A percentile compares a stretch with the other conserved stretches of the same genome.
Evolutionary conservation across 2,113 vertebrate genomes (phyloP).

Genomic region (Dipodomys spectabilis): DNA sequence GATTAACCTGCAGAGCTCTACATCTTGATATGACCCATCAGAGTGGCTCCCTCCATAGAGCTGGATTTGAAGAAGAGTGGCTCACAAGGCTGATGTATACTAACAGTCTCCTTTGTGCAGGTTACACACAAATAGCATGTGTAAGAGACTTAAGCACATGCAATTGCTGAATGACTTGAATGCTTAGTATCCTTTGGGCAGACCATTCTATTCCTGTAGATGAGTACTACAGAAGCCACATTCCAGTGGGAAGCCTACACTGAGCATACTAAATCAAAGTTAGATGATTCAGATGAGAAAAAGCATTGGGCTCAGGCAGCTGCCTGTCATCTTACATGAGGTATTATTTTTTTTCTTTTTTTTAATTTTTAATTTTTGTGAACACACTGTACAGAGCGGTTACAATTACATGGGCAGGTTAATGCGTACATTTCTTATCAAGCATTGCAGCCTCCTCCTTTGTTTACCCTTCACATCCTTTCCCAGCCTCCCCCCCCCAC

Average conservation of each 20-base stretch:
- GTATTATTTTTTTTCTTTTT: no score
- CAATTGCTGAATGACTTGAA: neutral
- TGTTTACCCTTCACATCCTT: no score
- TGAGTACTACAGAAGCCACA: neutral
- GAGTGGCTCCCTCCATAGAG: neutral
- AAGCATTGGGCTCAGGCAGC: neutral
- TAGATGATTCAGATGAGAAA: neutral
- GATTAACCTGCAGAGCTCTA: neutral
- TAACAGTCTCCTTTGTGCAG: neutral
- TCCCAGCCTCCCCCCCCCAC: no score
- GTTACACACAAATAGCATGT: neutral
- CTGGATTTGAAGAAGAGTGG: neutral
- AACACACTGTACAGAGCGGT: no score
- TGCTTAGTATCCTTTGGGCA: neutral
- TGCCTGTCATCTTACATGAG: neutral
- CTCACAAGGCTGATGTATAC: neutral
- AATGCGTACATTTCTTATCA: no score
- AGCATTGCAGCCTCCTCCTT: no score
- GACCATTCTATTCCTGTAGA: neutral
- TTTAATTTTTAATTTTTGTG: no score
- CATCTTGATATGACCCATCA: neutral
- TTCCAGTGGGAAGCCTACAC: neutral
- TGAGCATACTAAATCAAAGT: no score
- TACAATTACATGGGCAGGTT: no score
- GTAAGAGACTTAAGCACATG: neutral